phyloP scores from a whole-genome alignment of 2,888 invertebrate species.

The Mythimna albipuncta region DNA sequence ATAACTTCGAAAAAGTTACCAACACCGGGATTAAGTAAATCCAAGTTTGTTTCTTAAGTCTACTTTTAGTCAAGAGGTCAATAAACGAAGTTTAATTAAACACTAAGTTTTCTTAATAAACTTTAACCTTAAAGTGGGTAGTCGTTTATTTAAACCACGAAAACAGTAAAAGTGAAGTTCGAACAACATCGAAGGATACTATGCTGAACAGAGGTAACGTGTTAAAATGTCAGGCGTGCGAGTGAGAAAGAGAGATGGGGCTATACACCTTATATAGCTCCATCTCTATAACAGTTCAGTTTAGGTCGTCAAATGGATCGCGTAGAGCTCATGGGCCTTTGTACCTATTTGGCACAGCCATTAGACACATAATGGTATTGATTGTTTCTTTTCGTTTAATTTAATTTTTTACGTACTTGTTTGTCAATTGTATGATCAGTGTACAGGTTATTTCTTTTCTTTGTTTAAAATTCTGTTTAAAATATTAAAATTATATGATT shows the following conservation, averaged over 20 bases:
- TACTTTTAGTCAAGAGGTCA: slow-evolving; percentile 17
- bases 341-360: too few species aligned
- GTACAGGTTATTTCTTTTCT: neutral
- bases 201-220: too few species aligned
- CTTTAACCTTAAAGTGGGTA: neutral
- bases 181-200: neutral
- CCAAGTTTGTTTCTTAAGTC: slow-evolving; percentile 17
- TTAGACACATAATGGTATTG: too few species aligned
- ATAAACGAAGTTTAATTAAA: slow-evolving; percentile 27
- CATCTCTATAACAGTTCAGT: too few species aligned
- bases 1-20: neutral
- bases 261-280: too few species aligned
- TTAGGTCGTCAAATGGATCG: too few species aligned
- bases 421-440: neutral
- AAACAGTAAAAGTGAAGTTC: neutral
- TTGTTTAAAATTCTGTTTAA: neutral
- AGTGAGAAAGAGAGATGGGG: too few species aligned
- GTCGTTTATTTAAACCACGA: neutral
- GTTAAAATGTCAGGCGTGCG: too few species aligned
- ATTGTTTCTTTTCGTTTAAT: too few species aligned
- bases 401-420: neutral
- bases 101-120: slow-evolving; percentile 14
- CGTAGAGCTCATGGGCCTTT: too few species aligned
- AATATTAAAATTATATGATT: slow-evolving; percentile 15
- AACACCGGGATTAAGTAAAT: slow-evolving; percentile 1